Percentiles rank a stretch among this genome's conserved stretches.
Conservation (phyloP, 37 sponge, comb jelly and placozoan species). For the Mnemiopsis leidyi region DNA sequence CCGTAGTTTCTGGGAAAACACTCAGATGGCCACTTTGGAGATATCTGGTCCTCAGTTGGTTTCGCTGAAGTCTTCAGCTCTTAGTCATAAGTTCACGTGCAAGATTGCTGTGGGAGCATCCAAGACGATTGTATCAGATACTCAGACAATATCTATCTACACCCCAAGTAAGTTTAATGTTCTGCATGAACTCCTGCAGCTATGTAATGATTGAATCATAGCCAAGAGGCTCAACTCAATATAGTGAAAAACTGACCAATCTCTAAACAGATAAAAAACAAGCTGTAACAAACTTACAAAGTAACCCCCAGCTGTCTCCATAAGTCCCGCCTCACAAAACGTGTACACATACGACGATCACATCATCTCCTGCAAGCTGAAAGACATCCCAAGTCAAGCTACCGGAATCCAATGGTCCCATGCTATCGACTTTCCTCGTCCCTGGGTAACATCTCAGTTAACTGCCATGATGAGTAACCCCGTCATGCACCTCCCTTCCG, state of each 20-base stretch:
- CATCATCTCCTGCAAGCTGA: background rate
- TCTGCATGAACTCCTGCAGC: too few species aligned
- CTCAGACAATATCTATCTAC: background rate
- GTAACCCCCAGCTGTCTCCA: background rate
- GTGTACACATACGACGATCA: background rate
- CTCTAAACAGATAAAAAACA: too few species aligned
- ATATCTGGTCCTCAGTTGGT: background rate
- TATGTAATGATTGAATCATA: too few species aligned
- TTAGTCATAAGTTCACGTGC: background rate
- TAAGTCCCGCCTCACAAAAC: background rate
- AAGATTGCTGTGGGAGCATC: background rate
- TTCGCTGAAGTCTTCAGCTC: background rate
- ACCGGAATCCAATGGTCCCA: background rate
- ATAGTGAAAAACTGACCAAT: too few species aligned
- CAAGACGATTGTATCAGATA: background rate
- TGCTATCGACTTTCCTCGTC: background rate
- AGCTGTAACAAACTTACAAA: too few species aligned
- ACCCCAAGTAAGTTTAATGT: background rate
- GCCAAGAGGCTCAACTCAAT: too few species aligned
- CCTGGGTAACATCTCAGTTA: background rate
- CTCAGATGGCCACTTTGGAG: background rate
- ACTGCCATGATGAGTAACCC: background rate
- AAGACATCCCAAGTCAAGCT: background rate
- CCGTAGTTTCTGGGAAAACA: background rate
- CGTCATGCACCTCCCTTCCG: background rate